Evolutionary conservation across 2,113 vertebrate species (phyloP), one percentile per base, ranked within the genome.

Genomic region (Choloepus hoffmanni): DNA sequence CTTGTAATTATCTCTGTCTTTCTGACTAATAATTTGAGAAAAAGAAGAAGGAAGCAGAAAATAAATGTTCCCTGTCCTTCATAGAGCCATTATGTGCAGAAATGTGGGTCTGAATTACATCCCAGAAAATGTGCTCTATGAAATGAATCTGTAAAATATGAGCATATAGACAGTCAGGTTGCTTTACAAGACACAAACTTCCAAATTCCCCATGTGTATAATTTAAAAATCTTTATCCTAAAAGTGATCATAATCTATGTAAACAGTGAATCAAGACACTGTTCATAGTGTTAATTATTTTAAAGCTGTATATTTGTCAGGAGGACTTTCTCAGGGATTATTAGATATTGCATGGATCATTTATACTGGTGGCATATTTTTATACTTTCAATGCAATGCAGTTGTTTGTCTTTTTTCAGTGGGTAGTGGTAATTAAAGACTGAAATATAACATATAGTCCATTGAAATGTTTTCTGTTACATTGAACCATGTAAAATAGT

Each of bases 1-100:
- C 3, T 77, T 94, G 45, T 68, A 98, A 98, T 98, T 97, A 96
- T 96, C 73, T 95, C 89, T 95, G 23, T 89, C 36, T 83, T 95
- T 98, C 60, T 94, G 65, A 87, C 74, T 95, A 97, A 95, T 85
- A 97, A 88, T 90, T 97, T 87, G 73, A 72, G 21, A 67, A 50
- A 76, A 92, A 65, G 2, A 28, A 74, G 30, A 73, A 97, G 30
- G 68, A 95, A 36, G 21, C 14, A 40, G 7, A 90, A 94, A 91
- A 21, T 68, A 94, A 97, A 92, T 83, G 53, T 2, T 82, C 4
- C 0, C 63, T 65, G 40, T 60, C 82, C 62, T 45, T 96, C 53
- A 94, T 53, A 63, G 26, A 95, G 26, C 8, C 63, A 95, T 5
- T 90, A 55, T 0, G 1, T 85, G 40, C 0, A n/a, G 5, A 78